Evolutionary conservation across 2,113 vertebrate species (phyloP), one percentile per base, ranked within the genome.

Genomic region (Microcebus lehilahytsara): DNA sequence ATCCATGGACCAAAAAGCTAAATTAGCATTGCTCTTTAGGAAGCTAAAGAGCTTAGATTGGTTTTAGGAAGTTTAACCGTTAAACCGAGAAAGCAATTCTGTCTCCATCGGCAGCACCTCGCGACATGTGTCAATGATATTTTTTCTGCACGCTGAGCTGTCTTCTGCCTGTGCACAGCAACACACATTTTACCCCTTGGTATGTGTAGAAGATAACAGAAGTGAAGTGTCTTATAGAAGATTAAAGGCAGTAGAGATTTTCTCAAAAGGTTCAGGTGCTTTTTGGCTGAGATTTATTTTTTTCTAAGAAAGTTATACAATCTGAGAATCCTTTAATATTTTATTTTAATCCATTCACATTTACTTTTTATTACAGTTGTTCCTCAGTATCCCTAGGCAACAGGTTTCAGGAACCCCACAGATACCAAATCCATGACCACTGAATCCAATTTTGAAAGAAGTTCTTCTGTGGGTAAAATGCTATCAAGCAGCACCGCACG

Each of bases 1-100:
- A 0, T 49, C 11, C 64, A 7, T 5, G 30, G 40, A 89, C 67
- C 3, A 10, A 77, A 87, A 81, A 77, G 19, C 69, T 94, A 40
- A 62, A 78, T 32, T 51, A 27, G 51, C 8, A 17, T 25, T 37
- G 51, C 32, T 80, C 20, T 66, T 67, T 14, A 74, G 75, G 20
- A 91, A 75, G 64, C 66, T 37, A 17, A 72, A 81, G 34, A 66
- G n/a, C 49, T 78, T 77, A 72, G 23, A 25, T 46, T 32, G 27
- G 69, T 75, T 96, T 78, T 62, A 85, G 78, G 53, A 95, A 27
- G 34, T 67, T 93, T 77, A 60, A 49, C 85, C 84, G 64, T 93
- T 66, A 62, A 90, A 78, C 67, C 62, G 94, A 93, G 84, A 92
- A 92, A 92, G 30, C 60, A 75, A 69, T 89, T 64, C 60, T 22